Base-by-base conservation (phyloP, 2,113 vertebrate species). In the Bos indicus region DNA sequence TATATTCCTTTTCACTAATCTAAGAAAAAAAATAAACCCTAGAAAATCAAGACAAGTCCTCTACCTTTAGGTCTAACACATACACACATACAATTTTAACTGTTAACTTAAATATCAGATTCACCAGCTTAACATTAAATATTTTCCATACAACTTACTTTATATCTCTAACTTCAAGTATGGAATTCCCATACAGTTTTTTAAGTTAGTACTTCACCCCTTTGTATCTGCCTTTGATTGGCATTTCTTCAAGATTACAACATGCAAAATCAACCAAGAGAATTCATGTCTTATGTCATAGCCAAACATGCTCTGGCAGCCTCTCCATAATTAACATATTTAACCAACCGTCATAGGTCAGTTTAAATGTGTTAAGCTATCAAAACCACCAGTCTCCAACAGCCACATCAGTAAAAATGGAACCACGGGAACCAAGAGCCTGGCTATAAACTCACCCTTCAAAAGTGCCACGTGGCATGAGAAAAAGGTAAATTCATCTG, bases 91-190 rank as follows among this genome's bases (percentile, higher is more conserved):
- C 2, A 52, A 48, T 85, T 83, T 92, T 87, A 88, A 88, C 56
- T 60, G 16, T 94, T 92, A 89, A 62, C 88, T 82, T 89, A 95
- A 88, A 94, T 95, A 80, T 89, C 57, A 94, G 59, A 71, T 43
- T 82, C 25, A 86, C 13, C 17, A 94, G 30, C 56, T 96, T 91
- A 96, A 91, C 46, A 89, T 33, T 43, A 77, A 88, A n/a, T 92
- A 87, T 60, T 90, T 94, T 71, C 56, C 59, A 90, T 57, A 84
- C 4, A 74, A n/a, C 46, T 62, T 92, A 91, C 17, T 77, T 87
- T 90, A 78, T 46, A 48, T 86, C 36, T 97, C 48, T 56, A 78
- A 91, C n/a, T 96, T 92, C 77, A 74, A 40, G 86, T n/a, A 93
- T 26, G 88, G 93, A 77, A 96, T 90, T 94, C 25, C 46, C 54